Percentiles rank a stretch among this genome's conserved stretches.
Evolutionary conservation across 2,797 vertebrate species (phyloP).

Genomic region (Carcharodon carcharias): DNA sequence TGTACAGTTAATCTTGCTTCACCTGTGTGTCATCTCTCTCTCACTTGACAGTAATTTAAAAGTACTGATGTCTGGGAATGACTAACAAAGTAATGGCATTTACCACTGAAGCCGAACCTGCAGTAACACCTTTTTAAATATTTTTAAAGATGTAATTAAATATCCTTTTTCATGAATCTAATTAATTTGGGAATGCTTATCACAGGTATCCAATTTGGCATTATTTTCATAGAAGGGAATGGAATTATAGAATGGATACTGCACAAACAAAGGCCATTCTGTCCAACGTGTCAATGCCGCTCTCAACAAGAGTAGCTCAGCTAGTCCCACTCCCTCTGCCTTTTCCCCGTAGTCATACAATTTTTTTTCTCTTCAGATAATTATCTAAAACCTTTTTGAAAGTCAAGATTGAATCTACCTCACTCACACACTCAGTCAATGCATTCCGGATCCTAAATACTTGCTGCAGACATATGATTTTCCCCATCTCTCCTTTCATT

Average conservation of each 20-base stretch:
- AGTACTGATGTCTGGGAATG: background rate
- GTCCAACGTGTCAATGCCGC: background rate
- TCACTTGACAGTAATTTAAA: constrained; percentile 2
- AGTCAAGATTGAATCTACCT: background rate
- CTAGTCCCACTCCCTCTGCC: background rate
- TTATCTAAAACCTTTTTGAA: no score
- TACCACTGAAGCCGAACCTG: background rate
- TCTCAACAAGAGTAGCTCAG: background rate
- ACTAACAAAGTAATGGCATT: background rate
- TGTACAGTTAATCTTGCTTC: background rate
- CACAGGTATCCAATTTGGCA: background rate
- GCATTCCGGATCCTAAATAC: background rate
- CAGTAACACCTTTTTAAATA: background rate
- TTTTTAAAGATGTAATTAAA: background rate
- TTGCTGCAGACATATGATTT: no score
- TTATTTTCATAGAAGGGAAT: background rate
- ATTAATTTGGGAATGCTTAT: background rate
- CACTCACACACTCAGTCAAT: no score
- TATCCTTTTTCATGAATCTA: background rate
- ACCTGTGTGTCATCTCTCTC: background rate
- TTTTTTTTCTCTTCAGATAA: no score
- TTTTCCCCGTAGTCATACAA: no score
- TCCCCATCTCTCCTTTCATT: background rate
- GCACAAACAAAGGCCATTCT: background rate
- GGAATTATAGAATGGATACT: background rate